Conservation (phyloP, 2,113 vertebrate genomes). For the Emydocephalus ijimae region DNA sequence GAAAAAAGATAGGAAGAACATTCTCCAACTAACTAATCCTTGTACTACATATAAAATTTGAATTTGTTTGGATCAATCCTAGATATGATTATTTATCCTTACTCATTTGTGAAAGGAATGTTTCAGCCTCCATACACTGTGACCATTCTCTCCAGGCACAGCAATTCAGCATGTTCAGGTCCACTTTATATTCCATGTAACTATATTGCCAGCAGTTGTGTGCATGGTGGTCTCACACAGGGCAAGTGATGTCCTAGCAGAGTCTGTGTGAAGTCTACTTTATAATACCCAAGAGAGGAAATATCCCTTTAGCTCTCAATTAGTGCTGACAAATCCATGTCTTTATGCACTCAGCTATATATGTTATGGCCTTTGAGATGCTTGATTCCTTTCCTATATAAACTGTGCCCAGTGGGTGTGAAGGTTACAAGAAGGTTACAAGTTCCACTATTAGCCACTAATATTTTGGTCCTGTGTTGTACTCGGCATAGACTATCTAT, state of each 20-base stretch:
- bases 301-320: conserved; percentile 16
- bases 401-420: neutral
- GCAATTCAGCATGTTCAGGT: neutral
- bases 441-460: neutral
- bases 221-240: neutral
- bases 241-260: neutral
- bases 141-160: neutral
- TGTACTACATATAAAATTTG: neutral
- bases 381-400: neutral
- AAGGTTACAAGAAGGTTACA: conserved; percentile 1
- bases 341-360: conserved; percentile 5
- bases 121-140: neutral
- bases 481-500: neutral
- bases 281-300: conserved; percentile 22
- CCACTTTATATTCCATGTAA: neutral
- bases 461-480: neutral
- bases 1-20: neutral
- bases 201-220: neutral
- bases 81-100: neutral
- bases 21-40: neutral
- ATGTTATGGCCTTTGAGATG: conserved; percentile 10
- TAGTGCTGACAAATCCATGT: conserved; percentile 15
- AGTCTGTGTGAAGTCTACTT: neutral
- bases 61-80: neutral
- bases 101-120: neutral